These are phyloP conservation scores for Coturnix japonica DNA, from an alignment of 2,113 vertebrate genomes.

Conservation along the genomic window DNA sequence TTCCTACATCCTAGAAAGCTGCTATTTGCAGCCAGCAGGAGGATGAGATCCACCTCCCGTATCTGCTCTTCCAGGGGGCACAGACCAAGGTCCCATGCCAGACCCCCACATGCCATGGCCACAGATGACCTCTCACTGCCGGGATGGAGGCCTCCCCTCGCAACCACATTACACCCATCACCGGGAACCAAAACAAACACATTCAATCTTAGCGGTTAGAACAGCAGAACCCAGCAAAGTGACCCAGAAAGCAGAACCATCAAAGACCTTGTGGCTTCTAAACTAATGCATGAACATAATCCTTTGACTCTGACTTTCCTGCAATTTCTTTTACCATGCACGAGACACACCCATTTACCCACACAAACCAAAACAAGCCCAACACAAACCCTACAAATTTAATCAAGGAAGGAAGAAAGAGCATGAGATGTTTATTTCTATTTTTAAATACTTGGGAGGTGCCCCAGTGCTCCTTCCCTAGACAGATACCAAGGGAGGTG, in stretches of 20 bases:
- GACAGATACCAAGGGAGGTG: slow-evolving; percentile 4
- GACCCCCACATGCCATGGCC: background rate
- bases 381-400: slow-evolving; percentile 29
- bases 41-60: background rate
- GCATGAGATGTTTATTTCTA: slow-evolving; percentile 54
- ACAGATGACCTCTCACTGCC: background rate
- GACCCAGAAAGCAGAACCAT: background rate
- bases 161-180: background rate
- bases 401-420: slow-evolving; percentile 50
- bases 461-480: slow-evolving; percentile 1
- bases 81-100: background rate
- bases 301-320: background rate
- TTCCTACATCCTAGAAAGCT: background rate
- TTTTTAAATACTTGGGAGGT: slow-evolving; percentile 64
- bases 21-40: background rate
- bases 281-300: background rate
- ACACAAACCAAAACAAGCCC: slow-evolving; percentile 61
- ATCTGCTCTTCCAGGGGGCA: background rate
- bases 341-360: slow-evolving; percentile 52
- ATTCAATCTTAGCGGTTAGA: background rate
- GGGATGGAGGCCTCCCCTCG: background rate
- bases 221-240: background rate
- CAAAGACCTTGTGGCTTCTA: background rate
- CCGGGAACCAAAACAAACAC: background rate
- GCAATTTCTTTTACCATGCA: slow-evolving; percentile 19